These are phyloP conservation scores for Argynnis bischoffii DNA, from an alignment of 2,888 invertebrate species.

Conservation along the genomic window DNA sequence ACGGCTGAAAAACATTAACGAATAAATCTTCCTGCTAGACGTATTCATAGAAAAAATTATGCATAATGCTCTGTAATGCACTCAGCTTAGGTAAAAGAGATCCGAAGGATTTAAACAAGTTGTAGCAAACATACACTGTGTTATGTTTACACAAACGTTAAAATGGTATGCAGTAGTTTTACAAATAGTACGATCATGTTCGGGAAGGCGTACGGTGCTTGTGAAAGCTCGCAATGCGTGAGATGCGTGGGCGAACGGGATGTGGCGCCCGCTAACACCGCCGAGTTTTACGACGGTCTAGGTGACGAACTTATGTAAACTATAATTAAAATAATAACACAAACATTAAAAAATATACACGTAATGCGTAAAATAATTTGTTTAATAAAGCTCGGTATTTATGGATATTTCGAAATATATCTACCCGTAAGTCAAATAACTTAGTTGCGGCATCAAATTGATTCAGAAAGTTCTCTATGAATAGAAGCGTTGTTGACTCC, in stretches of 20 bases:
- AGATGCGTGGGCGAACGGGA: slow-evolving; percentile 73
- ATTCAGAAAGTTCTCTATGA: slow-evolving; percentile 55
- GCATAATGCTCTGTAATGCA: slow-evolving; percentile 40
- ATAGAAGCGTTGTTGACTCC: slow-evolving; percentile 66
- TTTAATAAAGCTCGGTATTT: not conserved
- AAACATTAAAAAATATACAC: not conserved
- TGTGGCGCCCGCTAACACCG: slow-evolving; percentile 59
- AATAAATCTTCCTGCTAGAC: slow-evolving; percentile 40
- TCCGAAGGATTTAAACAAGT: slow-evolving; percentile 21
- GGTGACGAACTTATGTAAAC: slow-evolving; percentile 30
- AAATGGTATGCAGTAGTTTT: slow-evolving; percentile 40
- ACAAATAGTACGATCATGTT: slow-evolving; percentile 48
- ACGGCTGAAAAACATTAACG: slow-evolving; percentile 42
- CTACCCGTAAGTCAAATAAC: not conserved
- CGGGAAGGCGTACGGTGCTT: slow-evolving; percentile 55
- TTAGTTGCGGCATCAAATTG: slow-evolving; percentile 62
- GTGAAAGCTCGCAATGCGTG: slow-evolving; percentile 77
- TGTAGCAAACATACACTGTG: slow-evolving; percentile 38
- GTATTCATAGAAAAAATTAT: slow-evolving; percentile 43
- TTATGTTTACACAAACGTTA: slow-evolving; percentile 40
- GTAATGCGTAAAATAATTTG: too few species aligned
- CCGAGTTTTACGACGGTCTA: slow-evolving; percentile 44
- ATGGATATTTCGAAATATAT: not conserved
- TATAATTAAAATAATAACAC: slow-evolving; percentile 4
- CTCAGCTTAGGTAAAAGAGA: slow-evolving; percentile 26